Percentiles rank a stretch among this genome's conserved stretches.
Conservation (phyloP, 2,888 invertebrate species). For the Acanthosepion esculentum region DNA sequence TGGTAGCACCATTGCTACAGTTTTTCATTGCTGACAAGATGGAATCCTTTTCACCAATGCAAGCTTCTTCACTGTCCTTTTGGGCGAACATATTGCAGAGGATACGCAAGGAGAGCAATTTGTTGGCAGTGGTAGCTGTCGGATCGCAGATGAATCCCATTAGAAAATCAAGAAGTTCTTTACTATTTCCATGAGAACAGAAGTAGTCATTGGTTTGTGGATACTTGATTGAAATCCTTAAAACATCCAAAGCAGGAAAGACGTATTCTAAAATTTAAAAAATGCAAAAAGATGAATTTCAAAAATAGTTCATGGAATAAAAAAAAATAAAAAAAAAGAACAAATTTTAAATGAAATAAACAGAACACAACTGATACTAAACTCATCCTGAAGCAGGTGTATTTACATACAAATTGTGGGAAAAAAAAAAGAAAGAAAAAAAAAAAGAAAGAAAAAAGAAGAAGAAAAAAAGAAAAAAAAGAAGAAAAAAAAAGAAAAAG, state of each 20-base stretch:
- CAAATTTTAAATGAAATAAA: too few relatives aligned
- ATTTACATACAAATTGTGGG: too few relatives aligned
- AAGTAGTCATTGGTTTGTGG: slow-evolving; percentile 79
- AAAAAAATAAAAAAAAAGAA: neutral
- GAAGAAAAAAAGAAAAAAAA: too few relatives aligned
- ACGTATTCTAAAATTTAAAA: slow-evolving; percentile 80
- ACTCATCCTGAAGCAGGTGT: too few relatives aligned
- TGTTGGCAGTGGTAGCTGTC: slow-evolving; percentile 68
- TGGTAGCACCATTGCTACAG: slow-evolving; percentile 63
- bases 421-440: too few relatives aligned
- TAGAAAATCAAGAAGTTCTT: slow-evolving; percentile 72
- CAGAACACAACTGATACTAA: too few relatives aligned
- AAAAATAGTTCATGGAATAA: neutral
- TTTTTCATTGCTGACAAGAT: slow-evolving; percentile 62
- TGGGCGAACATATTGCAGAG: slow-evolving; percentile 88
- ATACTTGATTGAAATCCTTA: slow-evolving; percentile 87
- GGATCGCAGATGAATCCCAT: slow-evolving; percentile 75
- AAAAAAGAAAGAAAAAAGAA: too few relatives aligned
- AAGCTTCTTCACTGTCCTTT: slow-evolving; percentile 71
- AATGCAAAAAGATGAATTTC: slow-evolving; percentile 49
- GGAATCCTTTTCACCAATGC: slow-evolving; percentile 61
- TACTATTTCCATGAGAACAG: slow-evolving; percentile 72
- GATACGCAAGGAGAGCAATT: slow-evolving; percentile 77
- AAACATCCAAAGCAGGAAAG: slow-evolving; percentile 91
- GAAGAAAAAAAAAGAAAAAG: too few relatives aligned